Evolutionary conservation across 1,140 invertebrate species (phyloP), one percentile per base, ranked within the genome.

Genomic region (Hyles vespertilio): DNA sequence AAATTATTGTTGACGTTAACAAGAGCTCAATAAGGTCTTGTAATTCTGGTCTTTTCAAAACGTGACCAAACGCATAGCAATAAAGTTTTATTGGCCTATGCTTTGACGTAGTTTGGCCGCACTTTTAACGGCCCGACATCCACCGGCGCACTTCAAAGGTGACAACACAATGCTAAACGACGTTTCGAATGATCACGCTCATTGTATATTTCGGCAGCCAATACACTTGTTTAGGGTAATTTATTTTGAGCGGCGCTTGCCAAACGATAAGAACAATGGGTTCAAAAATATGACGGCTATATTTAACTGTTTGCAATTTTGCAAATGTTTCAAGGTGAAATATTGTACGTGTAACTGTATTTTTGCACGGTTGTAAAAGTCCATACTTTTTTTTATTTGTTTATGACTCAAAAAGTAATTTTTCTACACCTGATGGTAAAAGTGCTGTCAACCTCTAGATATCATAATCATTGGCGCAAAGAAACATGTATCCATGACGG

Each of bases 91-190:
- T 12, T 12, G 10, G 10, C 32, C 32, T 32, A 34, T 51, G n/a
- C 22, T 22, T 22, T 22, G 22, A 22, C 22, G 22, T 22, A 22
- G 22, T 22, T 22, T 22, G 22, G 22, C 34, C 63, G 56, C 61
- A 54, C 3, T 3, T 66, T 68, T 72, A 10, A 34, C 68, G 61
- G 76, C 76, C 64, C 58, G 32, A 63, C 64, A 56, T 32, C 44
- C 52, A 72, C 69, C 82, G 82, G 82, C 67, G 54, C 68, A 72
- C 64, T 63, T 74, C 66, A 74, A 82, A 74, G 73, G 69, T 70
- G 70, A 74, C 69, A 72, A 84, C 74, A 81, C 83, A 82, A 78
- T 79, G 67, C 65, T 66, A 79, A 82, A 81, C 72, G 74, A 79
- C 68, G 56, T 57, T 53, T 63, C 66, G 80, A 84, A 82, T 79